Evolutionary conservation across 2,113 vertebrate genomes (phyloP).

Genomic region (Cyrtonyx montezumae): DNA sequence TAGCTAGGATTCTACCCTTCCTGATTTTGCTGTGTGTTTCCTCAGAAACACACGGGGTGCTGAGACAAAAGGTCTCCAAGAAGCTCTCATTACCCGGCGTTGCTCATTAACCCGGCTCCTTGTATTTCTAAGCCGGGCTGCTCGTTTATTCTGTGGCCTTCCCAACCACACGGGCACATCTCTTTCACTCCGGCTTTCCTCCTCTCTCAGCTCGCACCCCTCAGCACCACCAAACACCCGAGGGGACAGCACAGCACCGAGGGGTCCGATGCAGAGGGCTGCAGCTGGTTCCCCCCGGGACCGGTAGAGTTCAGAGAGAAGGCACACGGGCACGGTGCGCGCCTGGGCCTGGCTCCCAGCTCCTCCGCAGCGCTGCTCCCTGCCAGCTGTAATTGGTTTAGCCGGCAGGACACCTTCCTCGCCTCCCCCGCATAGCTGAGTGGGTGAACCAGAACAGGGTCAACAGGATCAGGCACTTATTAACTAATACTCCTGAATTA

Average conservation of each 20-base stretch:
- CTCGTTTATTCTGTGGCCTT: background rate
- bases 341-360: constrained; percentile 23
- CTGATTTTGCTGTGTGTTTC: background rate
- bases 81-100: background rate
- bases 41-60: background rate
- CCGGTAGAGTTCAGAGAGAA: background rate
- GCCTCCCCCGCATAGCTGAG: constrained; percentile 66
- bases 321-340: background rate
- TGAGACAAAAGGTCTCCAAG: background rate
- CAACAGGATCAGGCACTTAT: constrained; percentile 70
- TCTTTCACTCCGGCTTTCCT: background rate
- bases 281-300: background rate
- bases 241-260: rapidly evolving
- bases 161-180: background rate
- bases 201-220: background rate
- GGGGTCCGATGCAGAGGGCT: background rate
- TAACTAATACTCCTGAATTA: constrained; percentile 55
- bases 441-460: constrained; percentile 68
- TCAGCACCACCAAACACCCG: background rate
- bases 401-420: constrained; percentile 60
- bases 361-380: constrained; percentile 45
- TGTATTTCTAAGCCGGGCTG: background rate
- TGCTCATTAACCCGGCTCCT: constrained; percentile 48
- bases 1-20: background rate
- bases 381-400: constrained; percentile 64